Conservation (phyloP, 2,113 vertebrate species). For the Hippocampus guttulatus region DNA sequence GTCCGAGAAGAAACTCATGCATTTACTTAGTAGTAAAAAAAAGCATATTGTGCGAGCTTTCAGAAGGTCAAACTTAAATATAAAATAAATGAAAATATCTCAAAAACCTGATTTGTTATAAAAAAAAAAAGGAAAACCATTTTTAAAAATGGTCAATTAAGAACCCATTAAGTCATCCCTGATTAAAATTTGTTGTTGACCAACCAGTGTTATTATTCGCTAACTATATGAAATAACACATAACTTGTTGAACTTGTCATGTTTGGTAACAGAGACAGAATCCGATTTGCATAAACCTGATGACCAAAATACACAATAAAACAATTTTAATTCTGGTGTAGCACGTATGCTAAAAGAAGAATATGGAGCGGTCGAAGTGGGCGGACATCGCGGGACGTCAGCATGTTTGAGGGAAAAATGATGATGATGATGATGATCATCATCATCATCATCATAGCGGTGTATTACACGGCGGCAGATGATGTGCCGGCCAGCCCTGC, state of each 20-base stretch:
- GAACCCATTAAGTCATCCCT: too few relatives aligned
- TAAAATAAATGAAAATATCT: too few relatives aligned
- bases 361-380: conserved; percentile 6
- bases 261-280: neutral
- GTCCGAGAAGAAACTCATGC: too few relatives aligned
- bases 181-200: too few relatives aligned
- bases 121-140: too few relatives aligned
- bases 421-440: conserved; percentile 26
- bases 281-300: neutral
- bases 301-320: neutral
- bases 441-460: conserved; percentile 47
- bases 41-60: too few relatives aligned
- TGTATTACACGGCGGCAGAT: conserved; percentile 68
- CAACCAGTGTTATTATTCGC: too few relatives aligned
- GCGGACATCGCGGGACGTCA: conserved; percentile 18
- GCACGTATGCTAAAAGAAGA: neutral
- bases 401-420: conserved; percentile 41
- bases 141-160: too few relatives aligned
- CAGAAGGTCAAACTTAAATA: too few relatives aligned
- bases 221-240: neutral
- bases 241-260: neutral
- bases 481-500: conserved; percentile 60
- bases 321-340: neutral
- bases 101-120: too few relatives aligned
- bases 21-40: too few relatives aligned